phyloP scores from a whole-genome alignment of 2,113 vertebrate genomes.

The Nibea albiflora region DNA sequence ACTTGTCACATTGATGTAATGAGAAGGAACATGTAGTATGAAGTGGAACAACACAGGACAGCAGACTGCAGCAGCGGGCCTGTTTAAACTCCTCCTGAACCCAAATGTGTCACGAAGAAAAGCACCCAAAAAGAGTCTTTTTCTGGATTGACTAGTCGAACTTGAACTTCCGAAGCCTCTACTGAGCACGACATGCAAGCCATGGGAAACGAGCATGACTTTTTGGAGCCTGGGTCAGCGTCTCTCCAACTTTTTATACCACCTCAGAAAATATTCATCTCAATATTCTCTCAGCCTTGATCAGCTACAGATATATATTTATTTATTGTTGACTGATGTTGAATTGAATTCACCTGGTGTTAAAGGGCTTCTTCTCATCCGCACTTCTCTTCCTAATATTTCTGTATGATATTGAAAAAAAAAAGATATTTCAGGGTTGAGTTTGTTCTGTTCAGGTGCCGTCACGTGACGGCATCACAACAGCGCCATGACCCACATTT shows the following conservation, averaged over 20 bases:
- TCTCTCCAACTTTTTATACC: too few species aligned
- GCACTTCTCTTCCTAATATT: too few species aligned
- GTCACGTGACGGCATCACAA: not conserved
- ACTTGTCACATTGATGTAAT: conserved; percentile 38
- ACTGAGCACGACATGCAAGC: too few species aligned
- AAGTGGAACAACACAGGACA: conserved; percentile 20
- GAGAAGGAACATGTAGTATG: conserved; percentile 1
- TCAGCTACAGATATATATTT: too few species aligned
- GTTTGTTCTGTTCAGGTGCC: not conserved
- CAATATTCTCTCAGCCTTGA: too few species aligned
- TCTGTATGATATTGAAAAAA: too few species aligned
- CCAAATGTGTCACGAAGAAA: not conserved
- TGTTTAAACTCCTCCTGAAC: conserved; percentile 43
- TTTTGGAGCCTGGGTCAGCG: not conserved
- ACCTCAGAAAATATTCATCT: not conserved
- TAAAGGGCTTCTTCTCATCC: too few species aligned
- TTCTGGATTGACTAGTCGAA: not conserved
- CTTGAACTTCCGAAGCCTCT: not conserved
- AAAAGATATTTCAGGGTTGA: not conserved
- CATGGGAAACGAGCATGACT: not conserved
- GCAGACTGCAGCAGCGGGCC: conserved; percentile 3
- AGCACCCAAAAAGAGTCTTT: not conserved
- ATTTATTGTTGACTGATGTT: too few species aligned
- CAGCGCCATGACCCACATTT: conserved; percentile 23
- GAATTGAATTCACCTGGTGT: too few species aligned